phyloP scores from a whole-genome alignment of 2,888 invertebrate species.

The Scelioninae gen. 2 region DNA sequence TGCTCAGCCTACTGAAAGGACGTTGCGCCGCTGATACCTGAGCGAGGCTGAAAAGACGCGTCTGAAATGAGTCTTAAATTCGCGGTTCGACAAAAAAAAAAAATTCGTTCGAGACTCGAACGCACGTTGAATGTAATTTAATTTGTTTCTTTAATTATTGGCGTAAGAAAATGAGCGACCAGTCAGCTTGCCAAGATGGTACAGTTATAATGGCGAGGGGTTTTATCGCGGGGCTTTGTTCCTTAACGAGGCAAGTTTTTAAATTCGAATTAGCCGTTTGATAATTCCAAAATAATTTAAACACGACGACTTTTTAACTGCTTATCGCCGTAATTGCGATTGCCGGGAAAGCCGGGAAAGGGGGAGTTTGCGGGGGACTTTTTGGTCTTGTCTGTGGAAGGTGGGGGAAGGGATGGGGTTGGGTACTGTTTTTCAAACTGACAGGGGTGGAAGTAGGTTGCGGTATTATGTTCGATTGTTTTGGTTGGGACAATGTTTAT shows the following conservation, averaged over 20 bases:
- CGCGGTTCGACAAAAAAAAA: conserved; percentile 3
- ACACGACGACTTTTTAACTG: neutral
- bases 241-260: conserved; percentile 37
- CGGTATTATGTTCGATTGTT: no score
- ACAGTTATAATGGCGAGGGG: conserved; percentile 28
- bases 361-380: no score
- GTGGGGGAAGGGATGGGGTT: no score
- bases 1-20: conserved; percentile 64
- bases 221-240: conserved; percentile 26
- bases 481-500: no score
- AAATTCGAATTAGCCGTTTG: conserved; percentile 34
- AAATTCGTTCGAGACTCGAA: conserved; percentile 13
- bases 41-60: conserved; percentile 18
- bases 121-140: conserved; percentile 39
- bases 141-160: conserved; percentile 52
- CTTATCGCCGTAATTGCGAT: conserved; percentile 5
- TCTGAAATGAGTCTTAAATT: conserved; percentile 25
- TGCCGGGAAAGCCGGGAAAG: neutral
- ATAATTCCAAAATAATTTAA: conserved; percentile 25
- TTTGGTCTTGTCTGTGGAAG: no score
- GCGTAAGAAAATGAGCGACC: conserved; percentile 20
- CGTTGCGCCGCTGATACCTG: conserved; percentile 57
- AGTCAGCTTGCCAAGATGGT: conserved; percentile 23
- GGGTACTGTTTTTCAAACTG: no score
- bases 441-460: no score